A percentile compares a stretch with the other conserved stretches of the same genome.
Conservation (phyloP, 2,113 vertebrate species). For the Hemiprocne comata region DNA sequence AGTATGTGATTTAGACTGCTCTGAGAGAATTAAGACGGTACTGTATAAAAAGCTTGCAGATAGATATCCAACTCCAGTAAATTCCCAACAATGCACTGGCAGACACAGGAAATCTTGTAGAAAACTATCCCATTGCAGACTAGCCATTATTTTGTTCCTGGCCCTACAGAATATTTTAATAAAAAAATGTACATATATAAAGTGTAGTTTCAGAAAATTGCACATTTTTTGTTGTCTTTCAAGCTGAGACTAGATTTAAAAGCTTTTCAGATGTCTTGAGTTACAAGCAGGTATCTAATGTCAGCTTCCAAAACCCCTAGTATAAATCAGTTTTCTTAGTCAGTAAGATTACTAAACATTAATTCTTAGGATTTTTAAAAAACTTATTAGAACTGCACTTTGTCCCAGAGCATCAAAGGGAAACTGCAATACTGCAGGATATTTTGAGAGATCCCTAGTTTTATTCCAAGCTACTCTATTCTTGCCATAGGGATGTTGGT, state of each 20-base stretch:
- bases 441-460: too few species aligned
- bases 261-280: background rate
- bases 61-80: background rate
- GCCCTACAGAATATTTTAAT: background rate
- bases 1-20: background rate
- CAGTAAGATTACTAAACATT: background rate
- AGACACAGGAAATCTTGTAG: background rate
- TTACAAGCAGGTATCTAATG: background rate
- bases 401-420: background rate
- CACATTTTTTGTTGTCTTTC: background rate
- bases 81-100: background rate
- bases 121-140: background rate
- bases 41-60: background rate
- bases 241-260: background rate
- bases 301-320: background rate
- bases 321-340: background rate
- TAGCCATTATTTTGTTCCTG: background rate
- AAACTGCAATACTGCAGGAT: background rate
- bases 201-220: background rate
- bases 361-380: background rate
- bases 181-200: background rate
- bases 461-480: too few species aligned
- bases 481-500: too few species aligned
- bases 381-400: background rate
- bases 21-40: background rate